Evolutionary conservation across 1,140 invertebrate genomes (phyloP), one percentile per base, ranked within the genome.

Genomic region (Zaprionus africanus): DNA sequence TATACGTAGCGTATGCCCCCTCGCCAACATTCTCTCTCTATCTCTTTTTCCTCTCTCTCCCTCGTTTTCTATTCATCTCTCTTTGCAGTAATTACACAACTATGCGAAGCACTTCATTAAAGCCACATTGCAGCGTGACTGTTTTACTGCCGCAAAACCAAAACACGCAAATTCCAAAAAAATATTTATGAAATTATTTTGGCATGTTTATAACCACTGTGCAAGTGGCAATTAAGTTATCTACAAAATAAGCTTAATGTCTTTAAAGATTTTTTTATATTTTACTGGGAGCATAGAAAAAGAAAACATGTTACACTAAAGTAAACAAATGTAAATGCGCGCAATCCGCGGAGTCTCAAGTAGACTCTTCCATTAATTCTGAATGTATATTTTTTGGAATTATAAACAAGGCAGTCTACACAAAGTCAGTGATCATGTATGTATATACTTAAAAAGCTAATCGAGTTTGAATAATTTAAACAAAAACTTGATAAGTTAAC

Each of bases 151-250:
- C 19, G 6, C 19, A 64, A 64, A 61, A 78, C 60, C 38, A 12
- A 31, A 46, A 17, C 12, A 49, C 43, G 19, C 38, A 61, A 43
- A 43, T n/a, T 1, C 9, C n/a, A 13, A 65, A 49, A 36, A 43
- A 9, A 80, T 63, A 73, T 66, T 69, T 65, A 57, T 28, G 12
- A 77, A 83, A 72, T 71, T 62, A 66, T 77, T 83, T 80, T 70
- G 60, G 59, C 64, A 70, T 76, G 67, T 41, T 64, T 12, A 46
- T 46, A 54, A 6, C 53, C 9, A 31, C 63, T 46, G 15, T 19
- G 17, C 63, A 66, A 66, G 38, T 31, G 36, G 53, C 19, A 56
- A 68, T 28, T 56, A 53, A 65, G 31, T 53, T 54, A 15, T 22
- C 38, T 31, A 11, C 17, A 46, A 63, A 51, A 56, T 43, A 2